Percentiles rank a stretch among this genome's conserved stretches.
phyloP scores from a whole-genome alignment of 2,113 vertebrate genomes.

The Pedetes capensis region DNA sequence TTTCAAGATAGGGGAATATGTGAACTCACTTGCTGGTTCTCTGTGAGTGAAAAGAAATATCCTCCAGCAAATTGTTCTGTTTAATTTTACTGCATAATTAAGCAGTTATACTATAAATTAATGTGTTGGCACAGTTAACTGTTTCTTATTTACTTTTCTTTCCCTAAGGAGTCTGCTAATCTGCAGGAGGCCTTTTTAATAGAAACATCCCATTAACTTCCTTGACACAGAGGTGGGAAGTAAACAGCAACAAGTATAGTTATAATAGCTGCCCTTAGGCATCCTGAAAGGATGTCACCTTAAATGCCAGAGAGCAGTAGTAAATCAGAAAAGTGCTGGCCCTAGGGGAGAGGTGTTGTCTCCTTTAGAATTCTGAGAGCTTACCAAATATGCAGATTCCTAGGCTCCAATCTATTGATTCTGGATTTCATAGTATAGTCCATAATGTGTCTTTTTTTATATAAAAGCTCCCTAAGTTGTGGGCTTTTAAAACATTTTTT shows the following conservation, averaged over 20 bases:
- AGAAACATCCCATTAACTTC: constrained; percentile 59
- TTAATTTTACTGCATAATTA: constrained; percentile 68
- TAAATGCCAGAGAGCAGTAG: background rate
- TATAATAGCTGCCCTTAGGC: background rate
- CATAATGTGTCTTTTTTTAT: background rate
- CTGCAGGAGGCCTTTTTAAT: constrained; percentile 39
- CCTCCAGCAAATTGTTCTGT: constrained; percentile 44
- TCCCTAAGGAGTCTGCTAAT: constrained; percentile 28
- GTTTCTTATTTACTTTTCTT: constrained; percentile 72
- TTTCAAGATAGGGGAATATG: background rate
- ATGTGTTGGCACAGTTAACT: constrained; percentile 63
- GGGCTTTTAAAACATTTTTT: no score
- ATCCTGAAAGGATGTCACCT: background rate
- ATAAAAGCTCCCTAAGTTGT: background rate
- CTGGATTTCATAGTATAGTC: background rate
- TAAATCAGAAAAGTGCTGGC: no score
- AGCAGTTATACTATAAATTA: constrained; percentile 65
- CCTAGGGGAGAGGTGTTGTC: background rate
- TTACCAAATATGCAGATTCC: background rate
- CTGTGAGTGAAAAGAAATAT: constrained; percentile 32
- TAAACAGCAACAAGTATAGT: background rate
- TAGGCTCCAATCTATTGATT: background rate
- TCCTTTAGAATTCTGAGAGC: background rate
- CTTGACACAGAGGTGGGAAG: background rate
- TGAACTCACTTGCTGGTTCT: background rate